Conservation (phyloP, 2,113 vertebrate species). For the Oryzias melastigma region DNA sequence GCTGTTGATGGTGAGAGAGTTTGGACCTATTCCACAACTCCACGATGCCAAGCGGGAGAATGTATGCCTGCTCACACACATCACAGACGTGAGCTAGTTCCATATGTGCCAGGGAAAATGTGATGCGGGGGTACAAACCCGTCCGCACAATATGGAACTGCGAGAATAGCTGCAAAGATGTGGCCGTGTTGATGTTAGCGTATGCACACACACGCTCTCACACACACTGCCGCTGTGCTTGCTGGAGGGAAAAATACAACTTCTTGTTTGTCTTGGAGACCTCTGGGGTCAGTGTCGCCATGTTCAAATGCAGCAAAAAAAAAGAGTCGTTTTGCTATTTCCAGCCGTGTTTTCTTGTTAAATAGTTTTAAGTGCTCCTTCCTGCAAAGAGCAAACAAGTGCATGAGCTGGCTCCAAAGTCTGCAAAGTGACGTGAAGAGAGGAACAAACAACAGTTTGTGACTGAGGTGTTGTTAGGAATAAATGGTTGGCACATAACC, state of each 20-base stretch:
- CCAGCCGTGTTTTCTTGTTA: slow-evolving; percentile 56
- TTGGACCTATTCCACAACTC: slow-evolving; percentile 47
- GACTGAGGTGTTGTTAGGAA: slow-evolving; percentile 13
- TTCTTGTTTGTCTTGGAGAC: slow-evolving; percentile 62
- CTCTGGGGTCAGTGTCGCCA: slow-evolving; percentile 32
- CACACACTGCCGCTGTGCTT: slow-evolving; percentile 26
- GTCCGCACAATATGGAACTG: slow-evolving; percentile 44
- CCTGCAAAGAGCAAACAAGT: slow-evolving; percentile 51
- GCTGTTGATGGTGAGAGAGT: slow-evolving; percentile 37
- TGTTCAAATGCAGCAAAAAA: slow-evolving; percentile 21
- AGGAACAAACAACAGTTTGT: slow-evolving; percentile 53
- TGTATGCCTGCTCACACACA: slow-evolving; percentile 61
- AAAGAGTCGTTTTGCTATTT: slow-evolving; percentile 55
- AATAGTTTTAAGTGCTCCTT: slow-evolving; percentile 41
- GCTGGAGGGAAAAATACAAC: slow-evolving; percentile 61
- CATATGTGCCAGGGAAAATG: slow-evolving; percentile 63
- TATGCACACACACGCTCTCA: slow-evolving; percentile 30
- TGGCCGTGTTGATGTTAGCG: slow-evolving; percentile 29
- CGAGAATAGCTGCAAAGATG: slow-evolving; percentile 33
- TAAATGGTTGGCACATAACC: slow-evolving; percentile 23
- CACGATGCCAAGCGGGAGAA: slow-evolving; percentile 39
- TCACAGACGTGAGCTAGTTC: slow-evolving; percentile 47
- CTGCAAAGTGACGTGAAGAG: slow-evolving; percentile 22
- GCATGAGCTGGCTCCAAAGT: slow-evolving; percentile 18
- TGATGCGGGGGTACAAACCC: slow-evolving; percentile 44